These are phyloP conservation scores for Cherax quadricarinatus DNA, from an alignment of 1,140 invertebrate species.

Conservation along the genomic window DNA sequence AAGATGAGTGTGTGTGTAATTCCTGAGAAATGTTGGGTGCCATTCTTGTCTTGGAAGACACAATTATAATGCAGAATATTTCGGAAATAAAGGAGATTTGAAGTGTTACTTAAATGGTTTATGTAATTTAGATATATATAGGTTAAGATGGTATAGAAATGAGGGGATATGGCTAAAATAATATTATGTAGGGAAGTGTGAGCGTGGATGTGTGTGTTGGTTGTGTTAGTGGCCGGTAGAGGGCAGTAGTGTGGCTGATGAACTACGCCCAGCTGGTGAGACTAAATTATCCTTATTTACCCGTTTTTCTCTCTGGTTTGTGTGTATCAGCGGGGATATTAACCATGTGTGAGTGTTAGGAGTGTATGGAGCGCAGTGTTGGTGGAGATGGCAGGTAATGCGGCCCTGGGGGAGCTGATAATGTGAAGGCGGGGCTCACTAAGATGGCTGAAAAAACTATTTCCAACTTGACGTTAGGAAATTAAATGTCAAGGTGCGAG, in stretches of 20 bases:
- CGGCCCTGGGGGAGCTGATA: not conserved
- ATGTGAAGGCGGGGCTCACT: not conserved
- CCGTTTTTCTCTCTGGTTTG: not conserved
- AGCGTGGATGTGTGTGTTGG: not conserved
- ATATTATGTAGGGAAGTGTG: not conserved
- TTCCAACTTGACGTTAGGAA: conserved; percentile 2
- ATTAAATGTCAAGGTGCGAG: conserved; percentile 25
- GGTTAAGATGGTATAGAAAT: no score
- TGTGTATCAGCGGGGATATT: not conserved
- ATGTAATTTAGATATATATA: no score
- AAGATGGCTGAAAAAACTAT: conserved; percentile 44
- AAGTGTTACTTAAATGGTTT: no score
- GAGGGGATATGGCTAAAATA: not conserved
- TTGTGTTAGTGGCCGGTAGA: not conserved
- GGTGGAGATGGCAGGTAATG: no score
- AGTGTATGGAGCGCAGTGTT: not conserved
- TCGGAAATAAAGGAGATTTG: no score
- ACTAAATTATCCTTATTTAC: not conserved
- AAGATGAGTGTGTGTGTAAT: no score
- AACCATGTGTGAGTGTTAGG: not conserved
- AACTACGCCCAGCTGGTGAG: conserved; percentile 51
- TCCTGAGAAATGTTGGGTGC: no score
- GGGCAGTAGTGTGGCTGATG: conserved; percentile 13
- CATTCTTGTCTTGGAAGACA: no score
- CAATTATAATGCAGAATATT: no score